Evolutionary conservation across 2,888 invertebrate genomes (phyloP).

Genomic region (Leptopilina syphax): DNA sequence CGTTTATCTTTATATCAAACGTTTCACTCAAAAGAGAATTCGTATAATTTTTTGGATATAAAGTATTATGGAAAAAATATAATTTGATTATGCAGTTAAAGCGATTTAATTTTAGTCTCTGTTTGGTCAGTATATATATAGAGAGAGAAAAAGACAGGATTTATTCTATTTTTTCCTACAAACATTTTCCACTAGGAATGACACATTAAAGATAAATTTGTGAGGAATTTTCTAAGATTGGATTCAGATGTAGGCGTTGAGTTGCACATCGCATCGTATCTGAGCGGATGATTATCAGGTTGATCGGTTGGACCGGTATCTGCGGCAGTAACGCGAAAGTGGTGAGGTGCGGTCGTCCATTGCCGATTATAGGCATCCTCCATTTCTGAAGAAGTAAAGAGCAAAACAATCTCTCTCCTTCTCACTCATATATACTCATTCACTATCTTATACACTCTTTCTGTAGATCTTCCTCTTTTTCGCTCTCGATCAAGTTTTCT

Average conservation of each 20-base stretch:
- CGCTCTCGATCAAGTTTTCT: conserved; percentile 46
- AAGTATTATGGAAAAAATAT: too few species aligned
- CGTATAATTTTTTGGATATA: neutral
- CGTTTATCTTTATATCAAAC: too few species aligned
- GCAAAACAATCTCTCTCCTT: conserved; percentile 56
- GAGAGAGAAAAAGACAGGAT: neutral
- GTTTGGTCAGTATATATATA: too few species aligned
- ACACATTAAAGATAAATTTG: conserved; percentile 29
- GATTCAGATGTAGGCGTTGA: conserved; percentile 20
- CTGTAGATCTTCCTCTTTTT: conserved; percentile 44
- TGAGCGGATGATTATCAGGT: conserved; percentile 62
- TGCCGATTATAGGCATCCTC: conserved; percentile 74
- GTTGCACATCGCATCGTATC: conserved; percentile 38
- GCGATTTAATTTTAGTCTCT: too few species aligned
- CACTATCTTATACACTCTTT: conserved; percentile 48
- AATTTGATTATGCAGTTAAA: too few species aligned
- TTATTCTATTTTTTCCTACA: neutral
- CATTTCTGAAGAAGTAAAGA: conserved; percentile 50
- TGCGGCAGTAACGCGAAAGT: conserved; percentile 66
- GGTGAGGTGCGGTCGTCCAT: conserved; percentile 71
- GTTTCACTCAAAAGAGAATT: neutral
- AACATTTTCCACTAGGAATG: neutral
- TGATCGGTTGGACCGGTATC: conserved; percentile 64
- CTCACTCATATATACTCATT: conserved; percentile 45
- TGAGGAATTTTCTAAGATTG: conserved; percentile 39